These are phyloP conservation scores for Epicauta chinensis DNA, from an alignment of 1,140 invertebrate species.

Conservation along the genomic window DNA sequence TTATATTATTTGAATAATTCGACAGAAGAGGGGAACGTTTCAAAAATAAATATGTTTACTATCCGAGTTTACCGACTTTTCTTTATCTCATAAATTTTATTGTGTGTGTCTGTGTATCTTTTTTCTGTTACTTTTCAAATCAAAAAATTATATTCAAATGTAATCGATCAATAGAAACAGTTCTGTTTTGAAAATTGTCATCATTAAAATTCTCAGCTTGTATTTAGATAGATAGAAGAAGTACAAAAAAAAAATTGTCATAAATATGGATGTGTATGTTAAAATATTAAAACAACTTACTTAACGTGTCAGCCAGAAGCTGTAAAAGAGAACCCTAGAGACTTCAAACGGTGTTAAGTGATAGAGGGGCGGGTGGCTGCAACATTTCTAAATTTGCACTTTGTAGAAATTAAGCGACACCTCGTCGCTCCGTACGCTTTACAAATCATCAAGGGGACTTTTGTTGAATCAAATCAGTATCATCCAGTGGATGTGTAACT, in stretches of 20 bases:
- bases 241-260: conserved; percentile 6
- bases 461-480: too few species aligned
- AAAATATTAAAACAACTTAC: conserved; percentile 37
- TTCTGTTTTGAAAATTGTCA: too few species aligned
- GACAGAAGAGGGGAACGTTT: background rate
- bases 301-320: conserved; percentile 22
- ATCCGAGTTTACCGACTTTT: background rate
- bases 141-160: too few species aligned
- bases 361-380: conserved; percentile 11
- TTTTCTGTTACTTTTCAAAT: too few species aligned
- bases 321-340: conserved; percentile 24
- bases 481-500: too few species aligned
- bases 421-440: conserved; percentile 14
- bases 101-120: too few species aligned
- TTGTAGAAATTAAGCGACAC: conserved; percentile 37
- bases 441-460: too few species aligned
- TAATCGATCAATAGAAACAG: too few species aligned
- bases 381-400: conserved; percentile 33
- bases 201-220: too few species aligned
- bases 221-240: too few species aligned
- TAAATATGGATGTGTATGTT: conserved; percentile 37
- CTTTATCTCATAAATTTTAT: too few species aligned
- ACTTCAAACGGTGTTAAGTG: conserved; percentile 39
- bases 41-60: conserved; percentile 6
- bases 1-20: conserved; percentile 8